These are phyloP conservation scores for Blastobasis lacticolella DNA, from an alignment of 2,888 invertebrate genomes.

Conservation along the genomic window DNA sequence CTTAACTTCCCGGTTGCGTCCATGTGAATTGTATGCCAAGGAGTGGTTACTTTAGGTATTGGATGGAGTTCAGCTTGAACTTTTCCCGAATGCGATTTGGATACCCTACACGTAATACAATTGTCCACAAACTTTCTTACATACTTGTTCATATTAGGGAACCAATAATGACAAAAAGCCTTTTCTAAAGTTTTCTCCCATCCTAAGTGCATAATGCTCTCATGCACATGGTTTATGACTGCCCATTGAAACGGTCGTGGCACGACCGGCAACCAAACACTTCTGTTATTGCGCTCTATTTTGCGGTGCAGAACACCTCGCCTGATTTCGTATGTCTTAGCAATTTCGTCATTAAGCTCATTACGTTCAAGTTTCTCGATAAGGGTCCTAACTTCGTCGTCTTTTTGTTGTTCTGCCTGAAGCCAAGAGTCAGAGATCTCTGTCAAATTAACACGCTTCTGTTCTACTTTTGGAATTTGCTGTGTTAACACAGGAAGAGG, in stretches of 20 bases:
- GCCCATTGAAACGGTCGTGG: constrained; percentile 18
- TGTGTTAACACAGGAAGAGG: not conserved
- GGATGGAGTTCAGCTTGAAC: constrained; percentile 23
- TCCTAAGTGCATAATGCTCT: constrained; percentile 12
- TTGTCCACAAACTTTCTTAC: constrained; percentile 26
- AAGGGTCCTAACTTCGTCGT: constrained; percentile 2
- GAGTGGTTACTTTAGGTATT: constrained; percentile 20
- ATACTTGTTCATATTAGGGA: constrained; percentile 18
- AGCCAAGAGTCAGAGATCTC: constrained; percentile 6
- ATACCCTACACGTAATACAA: constrained; percentile 25
- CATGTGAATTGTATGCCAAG: constrained; percentile 28
- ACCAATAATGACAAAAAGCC: constrained; percentile 23
- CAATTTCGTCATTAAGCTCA: not conserved
- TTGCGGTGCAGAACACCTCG: constrained; percentile 9
- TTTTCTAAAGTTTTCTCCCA: constrained; percentile 17
- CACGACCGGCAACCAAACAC: constrained; percentile 12
- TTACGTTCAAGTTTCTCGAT: not conserved
- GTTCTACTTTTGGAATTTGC: not conserved
- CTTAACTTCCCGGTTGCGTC: constrained; percentile 23
- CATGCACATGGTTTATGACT: constrained; percentile 18
- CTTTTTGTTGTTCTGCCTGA: constrained; percentile 5
- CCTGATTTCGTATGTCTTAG: constrained; percentile 10
- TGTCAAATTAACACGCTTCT: constrained; percentile 5
- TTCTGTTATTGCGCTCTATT: constrained; percentile 14
- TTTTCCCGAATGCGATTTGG: constrained; percentile 24